A percentile compares a stretch with the other conserved stretches of the same genome.
phyloP scores from a whole-genome alignment of 2,113 vertebrate species.

The Neogale vison region DNA sequence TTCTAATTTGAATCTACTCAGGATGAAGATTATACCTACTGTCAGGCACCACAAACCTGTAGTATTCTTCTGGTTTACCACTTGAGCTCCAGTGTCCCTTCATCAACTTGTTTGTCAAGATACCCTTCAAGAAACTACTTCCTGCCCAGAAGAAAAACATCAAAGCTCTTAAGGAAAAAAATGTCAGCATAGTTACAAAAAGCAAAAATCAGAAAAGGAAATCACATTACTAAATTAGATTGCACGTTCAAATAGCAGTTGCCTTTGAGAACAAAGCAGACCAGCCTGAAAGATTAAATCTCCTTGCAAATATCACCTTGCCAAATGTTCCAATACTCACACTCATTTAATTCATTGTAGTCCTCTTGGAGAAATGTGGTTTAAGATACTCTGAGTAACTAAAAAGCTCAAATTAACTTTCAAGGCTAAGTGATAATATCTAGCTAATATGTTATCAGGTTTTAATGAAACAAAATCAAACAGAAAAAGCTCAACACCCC shows the following conservation, averaged over 20 bases:
- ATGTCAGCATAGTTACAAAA: conserved; percentile 26
- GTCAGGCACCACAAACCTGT: background rate
- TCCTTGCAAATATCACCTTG: conserved; percentile 42
- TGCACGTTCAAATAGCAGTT: background rate
- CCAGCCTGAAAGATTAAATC: background rate
- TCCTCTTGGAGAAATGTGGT: background rate
- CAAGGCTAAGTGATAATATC: conserved; percentile 23
- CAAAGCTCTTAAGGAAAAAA: background rate
- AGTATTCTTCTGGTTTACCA: background rate
- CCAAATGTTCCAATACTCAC: background rate
- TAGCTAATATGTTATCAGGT: conserved; percentile 59
- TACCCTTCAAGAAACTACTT: conserved; percentile 2
- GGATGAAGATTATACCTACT: background rate
- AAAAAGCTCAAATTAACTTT: conserved; percentile 45
- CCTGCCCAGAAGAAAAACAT: background rate
- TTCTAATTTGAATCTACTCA: conserved; percentile 24
- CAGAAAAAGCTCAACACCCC: conserved; percentile 46
- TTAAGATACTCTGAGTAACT: background rate
- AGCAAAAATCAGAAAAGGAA: conserved; percentile 50
- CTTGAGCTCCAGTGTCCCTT: background rate
- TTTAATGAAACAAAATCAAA: conserved; percentile 51
- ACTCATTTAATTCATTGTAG: conserved; percentile 20
- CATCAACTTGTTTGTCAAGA: background rate
- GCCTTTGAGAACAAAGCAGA: conserved; percentile 16
- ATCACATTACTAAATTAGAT: conserved; percentile 28